Evolutionary conservation across 2,797 vertebrate genomes (phyloP).

Genomic region (Meda fulgida): DNA sequence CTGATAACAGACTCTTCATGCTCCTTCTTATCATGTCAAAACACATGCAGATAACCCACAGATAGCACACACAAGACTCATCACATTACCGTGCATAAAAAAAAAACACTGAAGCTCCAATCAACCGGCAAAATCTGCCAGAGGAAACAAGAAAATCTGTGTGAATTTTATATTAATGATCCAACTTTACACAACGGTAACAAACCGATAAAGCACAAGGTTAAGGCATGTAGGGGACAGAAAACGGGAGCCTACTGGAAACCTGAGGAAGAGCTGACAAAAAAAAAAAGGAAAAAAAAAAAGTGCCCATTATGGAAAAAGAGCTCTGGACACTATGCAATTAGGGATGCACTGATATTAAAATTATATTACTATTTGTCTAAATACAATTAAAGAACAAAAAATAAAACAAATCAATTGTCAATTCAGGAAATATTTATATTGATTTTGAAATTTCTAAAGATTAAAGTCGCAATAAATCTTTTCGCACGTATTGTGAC

Average conservation of each 20-base stretch:
- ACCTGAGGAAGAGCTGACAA: neutral
- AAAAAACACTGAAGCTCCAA: conserved; percentile 15
- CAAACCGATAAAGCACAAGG: conserved; percentile 7
- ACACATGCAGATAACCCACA: conserved; percentile 56
- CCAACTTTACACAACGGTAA: neutral
- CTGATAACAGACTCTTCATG: conserved; percentile 56
- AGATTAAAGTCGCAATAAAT: neutral
- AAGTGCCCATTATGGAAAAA: neutral
- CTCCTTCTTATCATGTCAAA: conserved; percentile 57
- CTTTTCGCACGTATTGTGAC: neutral
- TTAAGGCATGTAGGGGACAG: neutral
- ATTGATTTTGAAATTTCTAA: neutral
- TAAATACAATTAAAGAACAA: neutral
- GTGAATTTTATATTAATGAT: conserved; percentile 31
- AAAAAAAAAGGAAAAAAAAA: neutral
- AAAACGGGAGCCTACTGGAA: neutral
- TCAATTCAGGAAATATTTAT: neutral
- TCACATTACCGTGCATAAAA: conserved; percentile 11
- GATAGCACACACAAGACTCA: conserved; percentile 45
- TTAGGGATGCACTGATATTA: neutral
- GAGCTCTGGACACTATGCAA: too few species aligned
- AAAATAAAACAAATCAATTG: neutral
- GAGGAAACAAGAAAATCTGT: conserved; percentile 4
- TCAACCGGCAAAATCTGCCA: conserved; percentile 43
- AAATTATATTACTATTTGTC: neutral